A percentile compares a stretch with the other conserved stretches of the same genome.
Conservation (phyloP, 2,888 invertebrate genomes). For the Rotaria sp. region DNA sequence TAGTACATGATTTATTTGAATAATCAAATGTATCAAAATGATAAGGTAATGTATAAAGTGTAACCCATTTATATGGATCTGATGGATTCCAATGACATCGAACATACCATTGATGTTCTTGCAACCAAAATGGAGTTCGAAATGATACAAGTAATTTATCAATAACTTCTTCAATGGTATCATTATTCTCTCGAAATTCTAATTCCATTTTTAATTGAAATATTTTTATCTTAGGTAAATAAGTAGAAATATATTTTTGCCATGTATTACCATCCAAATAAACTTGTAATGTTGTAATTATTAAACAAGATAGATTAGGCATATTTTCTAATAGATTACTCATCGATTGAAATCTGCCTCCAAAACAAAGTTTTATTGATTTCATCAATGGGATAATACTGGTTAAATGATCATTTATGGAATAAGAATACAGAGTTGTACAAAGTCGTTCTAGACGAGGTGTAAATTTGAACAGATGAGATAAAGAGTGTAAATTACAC, state of each 20-base stretch:
- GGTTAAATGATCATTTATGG: background rate
- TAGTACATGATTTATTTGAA: background rate
- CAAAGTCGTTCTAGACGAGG: background rate
- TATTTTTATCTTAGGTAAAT: background rate
- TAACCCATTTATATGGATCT: background rate
- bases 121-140: background rate
- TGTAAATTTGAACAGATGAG: background rate
- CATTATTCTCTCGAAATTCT: background rate
- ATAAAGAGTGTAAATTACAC: background rate
- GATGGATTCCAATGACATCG: background rate
- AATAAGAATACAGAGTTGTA: background rate
- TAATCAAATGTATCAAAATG: background rate
- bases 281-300: background rate
- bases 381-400: background rate
- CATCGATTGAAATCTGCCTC: background rate
- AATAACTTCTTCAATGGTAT: background rate
- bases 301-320: background rate
- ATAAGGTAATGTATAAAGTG: background rate
- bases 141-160: background rate
- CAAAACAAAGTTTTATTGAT: background rate
- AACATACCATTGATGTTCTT: background rate
- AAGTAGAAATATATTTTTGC: background rate
- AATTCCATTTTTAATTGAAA: background rate
- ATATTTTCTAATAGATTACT: background rate
- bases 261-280: background rate